A percentile compares a stretch with the other conserved stretches of the same genome.
These are phyloP conservation scores for Echinarachnius parma DNA, from an alignment of 53 echinoderm and acorn worm species.

Conservation along the genomic window DNA sequence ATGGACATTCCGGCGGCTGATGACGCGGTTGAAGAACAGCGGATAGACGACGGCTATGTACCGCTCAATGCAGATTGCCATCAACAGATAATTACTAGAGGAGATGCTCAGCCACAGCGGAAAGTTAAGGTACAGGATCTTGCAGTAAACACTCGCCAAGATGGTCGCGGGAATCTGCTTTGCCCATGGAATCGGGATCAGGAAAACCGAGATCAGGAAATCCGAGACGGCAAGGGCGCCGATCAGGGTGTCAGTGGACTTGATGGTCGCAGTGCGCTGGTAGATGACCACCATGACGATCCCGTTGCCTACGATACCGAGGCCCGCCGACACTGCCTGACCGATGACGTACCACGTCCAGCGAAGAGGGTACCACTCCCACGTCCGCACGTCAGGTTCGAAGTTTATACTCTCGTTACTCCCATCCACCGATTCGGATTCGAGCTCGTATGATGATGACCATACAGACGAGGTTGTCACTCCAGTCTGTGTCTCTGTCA, in stretches of 20 bases:
- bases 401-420: too few relatives aligned
- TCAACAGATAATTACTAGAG: conserved; percentile 4
- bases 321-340: conserved; percentile 7
- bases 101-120: neutral
- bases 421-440: too few relatives aligned
- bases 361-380: neutral
- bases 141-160: conserved; percentile 10
- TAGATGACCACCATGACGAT: conserved; percentile 19
- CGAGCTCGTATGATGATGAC: too few relatives aligned
- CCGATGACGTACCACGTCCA: conserved; percentile 25
- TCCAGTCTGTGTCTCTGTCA: too few relatives aligned
- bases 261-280: neutral
- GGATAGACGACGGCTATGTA: conserved; percentile 25
- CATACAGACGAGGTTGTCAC: too few relatives aligned
- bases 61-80: conserved; percentile 20
- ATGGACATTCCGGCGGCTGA: neutral
- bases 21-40: conserved; percentile 4
- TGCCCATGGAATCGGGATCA: conserved; percentile 11
- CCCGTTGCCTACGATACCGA: conserved; percentile 8
- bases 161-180: neutral
- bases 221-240: conserved; percentile 22
- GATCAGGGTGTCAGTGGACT: conserved; percentile 24
- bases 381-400: too few relatives aligned
- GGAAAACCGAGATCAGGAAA: conserved; percentile 10
- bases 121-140: conserved; percentile 11